Conservation (phyloP, 2,888 invertebrate genomes). For the Luffia ferchaultella region DNA sequence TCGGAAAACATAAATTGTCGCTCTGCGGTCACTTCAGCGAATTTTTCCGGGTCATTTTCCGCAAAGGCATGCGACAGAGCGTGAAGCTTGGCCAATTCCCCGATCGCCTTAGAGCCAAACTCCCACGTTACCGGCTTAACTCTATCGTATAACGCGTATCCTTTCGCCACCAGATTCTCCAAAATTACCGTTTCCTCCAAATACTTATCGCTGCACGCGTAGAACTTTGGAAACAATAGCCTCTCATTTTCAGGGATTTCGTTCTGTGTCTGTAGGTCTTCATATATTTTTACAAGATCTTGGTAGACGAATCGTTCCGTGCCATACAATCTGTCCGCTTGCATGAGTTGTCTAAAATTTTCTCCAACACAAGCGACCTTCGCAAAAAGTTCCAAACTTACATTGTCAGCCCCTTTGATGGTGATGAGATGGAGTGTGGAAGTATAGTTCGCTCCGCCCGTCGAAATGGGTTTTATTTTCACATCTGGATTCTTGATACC, state of each 20-base stretch:
- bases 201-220: conserved; percentile 15
- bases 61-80: conserved; percentile 31
- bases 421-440: conserved; percentile 24
- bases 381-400: conserved; percentile 23
- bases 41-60: conserved; percentile 6
- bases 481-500: conserved; percentile 7
- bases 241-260: conserved; percentile 8
- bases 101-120: conserved; percentile 28
- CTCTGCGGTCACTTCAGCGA: neutral
- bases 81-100: conserved; percentile 39
- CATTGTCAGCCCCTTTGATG: conserved; percentile 19
- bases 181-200: conserved; percentile 33
- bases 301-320: conserved; percentile 7
- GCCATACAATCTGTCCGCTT: conserved; percentile 12
- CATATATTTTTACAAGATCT: neutral
- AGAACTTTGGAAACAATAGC: conserved; percentile 16
- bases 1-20: neutral
- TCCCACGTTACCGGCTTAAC: conserved; percentile 33
- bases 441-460: conserved; percentile 33
- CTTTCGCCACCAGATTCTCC: conserved; percentile 30
- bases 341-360: conserved; percentile 19
- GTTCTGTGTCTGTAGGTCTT: conserved; percentile 11
- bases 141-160: conserved; percentile 30
- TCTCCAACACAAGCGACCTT: conserved; percentile 32
- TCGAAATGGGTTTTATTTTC: conserved; percentile 22